Conservation (phyloP, 2,797 vertebrate genomes). For the Prionace glauca region DNA sequence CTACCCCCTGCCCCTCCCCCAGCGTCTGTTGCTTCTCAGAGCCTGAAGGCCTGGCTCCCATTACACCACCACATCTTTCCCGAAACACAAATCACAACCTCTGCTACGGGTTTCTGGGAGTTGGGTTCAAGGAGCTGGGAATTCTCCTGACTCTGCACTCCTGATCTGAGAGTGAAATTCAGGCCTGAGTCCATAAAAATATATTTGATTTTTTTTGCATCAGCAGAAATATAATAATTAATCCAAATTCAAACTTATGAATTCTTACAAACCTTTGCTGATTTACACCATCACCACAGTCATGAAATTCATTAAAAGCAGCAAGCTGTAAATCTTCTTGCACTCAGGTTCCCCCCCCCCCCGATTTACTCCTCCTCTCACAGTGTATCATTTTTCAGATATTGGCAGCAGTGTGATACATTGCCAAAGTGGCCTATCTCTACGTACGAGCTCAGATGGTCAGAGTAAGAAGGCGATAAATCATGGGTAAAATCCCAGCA, state of each 20-base stretch:
- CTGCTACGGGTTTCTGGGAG: too few relatives aligned
- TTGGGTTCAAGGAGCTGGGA: too few relatives aligned
- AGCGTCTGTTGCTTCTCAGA: too few relatives aligned
- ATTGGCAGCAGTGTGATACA: not conserved
- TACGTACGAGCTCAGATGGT: not conserved
- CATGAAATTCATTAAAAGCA: not conserved
- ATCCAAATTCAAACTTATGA: not conserved
- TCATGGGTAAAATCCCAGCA: not conserved
- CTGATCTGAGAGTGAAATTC: too few relatives aligned
- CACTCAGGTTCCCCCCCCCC: not conserved
- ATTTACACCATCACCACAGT: not conserved
- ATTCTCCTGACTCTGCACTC: too few relatives aligned
- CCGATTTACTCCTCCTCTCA: not conserved
- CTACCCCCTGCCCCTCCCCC: too few relatives aligned
- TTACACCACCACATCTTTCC: too few relatives aligned
- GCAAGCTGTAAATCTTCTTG: not conserved
- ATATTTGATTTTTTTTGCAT: not conserved
- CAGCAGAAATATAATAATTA: not conserved
- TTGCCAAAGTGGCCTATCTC: not conserved
- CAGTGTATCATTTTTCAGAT: not conserved
- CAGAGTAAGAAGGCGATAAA: not conserved
- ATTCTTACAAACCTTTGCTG: not conserved
- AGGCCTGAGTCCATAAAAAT: not conserved
- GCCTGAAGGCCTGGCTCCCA: too few relatives aligned
- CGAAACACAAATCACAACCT: too few relatives aligned